Percentiles rank a stretch among this genome's conserved stretches.
phyloP scores from a whole-genome alignment of 1,140 invertebrate species.

The Drosophila ogumai region DNA sequence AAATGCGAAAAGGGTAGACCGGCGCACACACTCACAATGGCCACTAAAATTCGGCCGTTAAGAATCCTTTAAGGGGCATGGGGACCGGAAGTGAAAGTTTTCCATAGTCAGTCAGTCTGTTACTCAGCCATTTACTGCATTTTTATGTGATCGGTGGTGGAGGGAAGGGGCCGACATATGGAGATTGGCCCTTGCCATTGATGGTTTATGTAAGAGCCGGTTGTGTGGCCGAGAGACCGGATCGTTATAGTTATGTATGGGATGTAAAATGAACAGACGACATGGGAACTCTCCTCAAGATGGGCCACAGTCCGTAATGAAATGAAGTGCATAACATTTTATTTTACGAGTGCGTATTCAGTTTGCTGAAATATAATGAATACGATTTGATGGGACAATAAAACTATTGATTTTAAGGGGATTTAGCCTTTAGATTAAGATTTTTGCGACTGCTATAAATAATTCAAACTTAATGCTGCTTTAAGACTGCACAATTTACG shows the following conservation, averaged over 20 bases:
- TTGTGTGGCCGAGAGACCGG: conserved; percentile 23
- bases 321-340: conserved; percentile 16
- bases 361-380: conserved; percentile 3
- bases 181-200: conserved; percentile 32
- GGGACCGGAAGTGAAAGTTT: conserved; percentile 52
- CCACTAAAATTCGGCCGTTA: conserved; percentile 73
- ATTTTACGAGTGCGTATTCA: conserved; percentile 3
- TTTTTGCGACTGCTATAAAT: too few species aligned
- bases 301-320: neutral
- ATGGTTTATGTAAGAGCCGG: conserved; percentile 42
- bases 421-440: neutral
- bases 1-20: conserved; percentile 65
- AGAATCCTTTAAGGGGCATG: conserved; percentile 52
- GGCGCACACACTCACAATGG: conserved; percentile 56
- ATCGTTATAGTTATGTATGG: conserved; percentile 19
- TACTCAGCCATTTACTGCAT: conserved; percentile 57
- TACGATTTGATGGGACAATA: neutral
- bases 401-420: neutral
- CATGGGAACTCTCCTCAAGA: conserved; percentile 15
- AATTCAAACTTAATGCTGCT: too few species aligned
- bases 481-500: too few species aligned
- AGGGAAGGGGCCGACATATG: conserved; percentile 16
- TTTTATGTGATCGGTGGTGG: conserved; percentile 48
- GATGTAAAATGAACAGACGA: conserved; percentile 25
- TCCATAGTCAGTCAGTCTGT: conserved; percentile 46